Conservation (phyloP, 2,113 vertebrate species). For the Macaca fascicularis region DNA sequence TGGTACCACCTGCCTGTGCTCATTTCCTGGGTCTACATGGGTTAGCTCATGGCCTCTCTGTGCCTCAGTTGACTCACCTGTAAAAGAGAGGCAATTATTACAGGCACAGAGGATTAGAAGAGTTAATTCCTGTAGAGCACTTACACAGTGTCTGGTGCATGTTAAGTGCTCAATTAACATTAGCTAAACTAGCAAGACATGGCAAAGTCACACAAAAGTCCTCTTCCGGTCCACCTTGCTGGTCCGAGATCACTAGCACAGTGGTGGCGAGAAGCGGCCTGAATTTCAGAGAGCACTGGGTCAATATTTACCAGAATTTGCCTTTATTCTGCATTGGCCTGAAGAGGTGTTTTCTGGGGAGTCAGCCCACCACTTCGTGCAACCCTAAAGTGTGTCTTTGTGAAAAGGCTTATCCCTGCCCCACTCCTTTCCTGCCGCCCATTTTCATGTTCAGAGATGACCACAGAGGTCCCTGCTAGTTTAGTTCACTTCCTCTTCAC, state of each 20-base stretch:
- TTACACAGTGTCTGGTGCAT: accelerated
- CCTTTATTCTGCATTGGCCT: background rate
- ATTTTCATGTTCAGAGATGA: background rate
- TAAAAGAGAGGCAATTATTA: background rate
- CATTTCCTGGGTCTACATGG: accelerated
- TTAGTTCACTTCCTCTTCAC: background rate
- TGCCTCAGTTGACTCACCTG: background rate
- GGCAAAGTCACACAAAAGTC: background rate
- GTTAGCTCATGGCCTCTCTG: background rate
- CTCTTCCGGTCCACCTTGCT: background rate
- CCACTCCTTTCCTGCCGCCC: background rate
- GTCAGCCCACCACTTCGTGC: background rate
- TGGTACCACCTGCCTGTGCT: accelerated
- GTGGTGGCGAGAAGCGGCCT: background rate
- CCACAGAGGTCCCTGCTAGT: background rate
- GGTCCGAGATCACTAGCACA: background rate
- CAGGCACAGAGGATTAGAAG: too few relatives aligned
- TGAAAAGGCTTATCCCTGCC: background rate
- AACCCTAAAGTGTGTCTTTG: background rate
- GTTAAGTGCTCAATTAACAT: background rate
- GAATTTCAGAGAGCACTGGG: background rate
- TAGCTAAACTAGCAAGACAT: background rate
- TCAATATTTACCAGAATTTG: background rate
- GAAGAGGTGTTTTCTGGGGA: background rate
- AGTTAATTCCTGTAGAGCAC: background rate